These are phyloP conservation scores for Discoglossus pictus DNA, from an alignment of 2,797 vertebrate species.

Conservation along the genomic window DNA sequence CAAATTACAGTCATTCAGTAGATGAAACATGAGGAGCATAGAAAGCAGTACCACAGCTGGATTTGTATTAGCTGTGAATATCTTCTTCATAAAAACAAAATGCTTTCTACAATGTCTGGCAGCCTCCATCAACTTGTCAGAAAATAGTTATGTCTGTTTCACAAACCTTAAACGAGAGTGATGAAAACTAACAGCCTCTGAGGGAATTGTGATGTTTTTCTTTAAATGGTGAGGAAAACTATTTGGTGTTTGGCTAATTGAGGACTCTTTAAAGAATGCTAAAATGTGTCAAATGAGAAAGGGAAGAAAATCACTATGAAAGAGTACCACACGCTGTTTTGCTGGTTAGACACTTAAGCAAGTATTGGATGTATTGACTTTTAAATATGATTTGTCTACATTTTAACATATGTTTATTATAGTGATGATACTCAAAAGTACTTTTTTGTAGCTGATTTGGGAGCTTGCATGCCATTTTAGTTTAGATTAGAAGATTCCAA, in stretches of 20 bases:
- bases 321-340: background rate
- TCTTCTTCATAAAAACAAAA: conserved; percentile 56
- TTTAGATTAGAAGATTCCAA: no score
- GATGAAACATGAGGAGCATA: conserved; percentile 52
- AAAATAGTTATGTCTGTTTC: conserved; percentile 65
- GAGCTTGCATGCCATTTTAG: no score
- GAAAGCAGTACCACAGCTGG: conserved; percentile 47
- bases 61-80: conserved; percentile 50
- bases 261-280: conserved; percentile 24
- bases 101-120: conserved; percentile 52
- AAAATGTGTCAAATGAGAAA: conserved; percentile 8
- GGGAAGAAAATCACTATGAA: background rate
- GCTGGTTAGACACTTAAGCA: background rate
- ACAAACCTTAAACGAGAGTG: conserved; percentile 55
- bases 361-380: background rate
- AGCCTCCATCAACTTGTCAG: conserved; percentile 58
- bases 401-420: no score
- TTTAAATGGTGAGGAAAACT: conserved; percentile 58
- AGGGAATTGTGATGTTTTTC: conserved; percentile 70
- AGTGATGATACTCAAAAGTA: no score
- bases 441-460: no score
- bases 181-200: conserved; percentile 73
- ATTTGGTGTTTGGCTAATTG: conserved; percentile 64
- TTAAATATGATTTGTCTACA: no score
- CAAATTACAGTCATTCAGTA: conserved; percentile 38